Base-by-base conservation (phyloP, 2,797 vertebrate genomes). In the Scolopax rusticola region DNA sequence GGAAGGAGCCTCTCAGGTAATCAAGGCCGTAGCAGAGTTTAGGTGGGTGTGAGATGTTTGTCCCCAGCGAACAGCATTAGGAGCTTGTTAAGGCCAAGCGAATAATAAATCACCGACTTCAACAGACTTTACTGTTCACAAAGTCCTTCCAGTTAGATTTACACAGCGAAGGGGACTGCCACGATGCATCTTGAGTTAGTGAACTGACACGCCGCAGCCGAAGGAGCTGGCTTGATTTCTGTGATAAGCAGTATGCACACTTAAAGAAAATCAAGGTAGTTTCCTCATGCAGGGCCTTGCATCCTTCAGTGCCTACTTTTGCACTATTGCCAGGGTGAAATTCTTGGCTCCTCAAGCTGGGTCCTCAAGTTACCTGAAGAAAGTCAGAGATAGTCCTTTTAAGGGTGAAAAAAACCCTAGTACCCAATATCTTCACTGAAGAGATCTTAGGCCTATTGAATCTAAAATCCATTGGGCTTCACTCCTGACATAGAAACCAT, bases 81-180 rank as follows among this genome's bases (percentile, higher is more conserved):
- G 3, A 15, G 74, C 45, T 90, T 89, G 59, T 90, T 91, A 89
- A 87, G 68, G 64, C 71, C 64, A 71, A 94, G 33, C 0, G 0
- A 94, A 90, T 82, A 87, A 93, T 90, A 95, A 86, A 94, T 95
- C 74, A 94, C 53, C 82, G 85, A 75, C 32, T 89, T 74, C 32
- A 79, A 94, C 53, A 84, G 85, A 75, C 32, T 89, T 74, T n/a
- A 79, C 21, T 77, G 59, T 65, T 89, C 84, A 60, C 56, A 43
- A 78, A 61, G 50, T 56, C 45, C 65, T 70, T 77, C 64, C 45
- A 70, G 75, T 77, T 36, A 89, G 70, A 92, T 95, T 95, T 94
- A 92, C 28, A 54, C 32, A 27, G 48, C 43, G 54, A 94, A 59
- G 12, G 0, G 7, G 59, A 60, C 50, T 74, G 82, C 30, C 59